A percentile compares a stretch with the other conserved stretches of the same genome.
Conservation (phyloP, 2,113 vertebrate genomes). For the Pimephales promelas region DNA sequence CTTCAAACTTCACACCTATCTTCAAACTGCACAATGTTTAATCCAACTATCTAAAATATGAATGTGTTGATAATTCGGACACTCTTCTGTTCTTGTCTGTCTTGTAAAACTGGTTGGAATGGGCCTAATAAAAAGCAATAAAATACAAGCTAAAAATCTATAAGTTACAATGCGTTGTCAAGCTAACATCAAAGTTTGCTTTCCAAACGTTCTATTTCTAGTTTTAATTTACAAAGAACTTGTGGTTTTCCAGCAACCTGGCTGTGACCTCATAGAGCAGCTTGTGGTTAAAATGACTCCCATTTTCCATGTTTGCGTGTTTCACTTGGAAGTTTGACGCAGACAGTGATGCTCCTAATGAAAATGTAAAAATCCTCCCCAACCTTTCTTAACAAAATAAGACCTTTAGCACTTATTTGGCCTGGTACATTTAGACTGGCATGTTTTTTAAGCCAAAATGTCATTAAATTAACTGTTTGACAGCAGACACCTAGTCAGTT, state of each 20-base stretch:
- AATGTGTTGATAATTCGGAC: too few relatives aligned
- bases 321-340: conserved; percentile 40
- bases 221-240: not conserved
- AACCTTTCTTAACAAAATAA: not conserved
- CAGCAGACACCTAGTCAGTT: not conserved
- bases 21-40: not conserved
- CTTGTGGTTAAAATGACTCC: conserved; percentile 41
- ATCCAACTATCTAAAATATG: not conserved
- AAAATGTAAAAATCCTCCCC: not conserved
- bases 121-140: too few relatives aligned
- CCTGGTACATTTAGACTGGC: not conserved
- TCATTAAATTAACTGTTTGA: not conserved
- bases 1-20: not conserved
- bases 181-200: not conserved
- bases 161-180: not conserved
- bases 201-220: conserved; percentile 1
- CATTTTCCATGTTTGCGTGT: conserved; percentile 42
- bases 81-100: too few relatives aligned
- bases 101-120: too few relatives aligned
- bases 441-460: not conserved
- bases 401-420: not conserved
- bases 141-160: too few relatives aligned
- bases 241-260: conserved; percentile 43
- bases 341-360: conserved; percentile 45
- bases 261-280: conserved; percentile 34